These are phyloP conservation scores for Trematomus loennbergii DNA, from an alignment of 2,113 vertebrate species.

Conservation along the genomic window DNA sequence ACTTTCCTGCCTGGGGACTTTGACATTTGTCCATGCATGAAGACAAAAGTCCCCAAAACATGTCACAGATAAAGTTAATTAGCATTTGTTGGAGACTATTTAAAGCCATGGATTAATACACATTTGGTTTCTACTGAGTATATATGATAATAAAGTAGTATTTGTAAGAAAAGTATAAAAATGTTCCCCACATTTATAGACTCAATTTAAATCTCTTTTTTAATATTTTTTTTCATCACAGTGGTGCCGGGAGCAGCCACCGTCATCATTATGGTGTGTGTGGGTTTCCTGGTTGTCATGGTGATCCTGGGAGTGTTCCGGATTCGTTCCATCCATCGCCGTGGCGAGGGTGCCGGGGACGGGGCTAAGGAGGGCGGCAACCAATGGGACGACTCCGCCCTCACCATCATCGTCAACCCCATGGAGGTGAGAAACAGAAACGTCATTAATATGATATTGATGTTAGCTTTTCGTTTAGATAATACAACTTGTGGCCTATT, in stretches of 20 bases:
- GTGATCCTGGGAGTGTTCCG: constrained; percentile 95
- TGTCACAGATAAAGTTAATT: neutral
- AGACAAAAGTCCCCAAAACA: neutral
- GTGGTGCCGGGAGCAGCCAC: constrained; percentile 96
- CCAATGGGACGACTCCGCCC: constrained; percentile 97
- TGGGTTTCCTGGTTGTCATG: constrained; percentile 98
- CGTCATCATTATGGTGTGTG: constrained; percentile 97
- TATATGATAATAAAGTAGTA: neutral
- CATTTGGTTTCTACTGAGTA: neutral
- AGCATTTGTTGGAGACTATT: neutral
- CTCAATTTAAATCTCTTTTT: too few relatives aligned
- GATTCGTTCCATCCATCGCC: constrained; percentile 94
- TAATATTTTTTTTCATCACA: constrained; percentile 57
- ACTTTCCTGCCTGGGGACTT: neutral
- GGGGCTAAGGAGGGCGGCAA: constrained; percentile 87
- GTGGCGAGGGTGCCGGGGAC: constrained; percentile 75
- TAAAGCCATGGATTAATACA: neutral
- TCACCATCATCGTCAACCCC: constrained; percentile 98
- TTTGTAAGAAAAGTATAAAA: neutral
- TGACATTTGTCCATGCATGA: too few relatives aligned
- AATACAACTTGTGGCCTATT: too few relatives aligned
- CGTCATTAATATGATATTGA: neutral
- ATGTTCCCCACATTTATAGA: neutral
- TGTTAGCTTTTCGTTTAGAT: too few relatives aligned
- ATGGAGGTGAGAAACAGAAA: constrained; percentile 92